phyloP scores from a whole-genome alignment of 2,113 vertebrate species.

The Nycticryphes semicollaris region DNA sequence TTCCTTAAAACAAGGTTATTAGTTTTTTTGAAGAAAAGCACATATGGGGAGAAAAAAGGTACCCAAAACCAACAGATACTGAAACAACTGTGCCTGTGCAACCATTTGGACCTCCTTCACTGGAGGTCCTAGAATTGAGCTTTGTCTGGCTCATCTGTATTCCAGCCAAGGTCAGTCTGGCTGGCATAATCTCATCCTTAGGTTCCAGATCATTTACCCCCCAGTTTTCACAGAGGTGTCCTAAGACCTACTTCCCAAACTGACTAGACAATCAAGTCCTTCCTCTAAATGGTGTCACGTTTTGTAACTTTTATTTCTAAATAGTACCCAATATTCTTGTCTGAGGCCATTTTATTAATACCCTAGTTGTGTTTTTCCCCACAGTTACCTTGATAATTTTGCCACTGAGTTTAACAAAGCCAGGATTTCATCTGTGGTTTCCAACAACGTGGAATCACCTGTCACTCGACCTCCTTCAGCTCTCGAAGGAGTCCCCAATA shows the following conservation, averaged over 20 bases:
- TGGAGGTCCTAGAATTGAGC: neutral
- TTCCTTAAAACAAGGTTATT: neutral
- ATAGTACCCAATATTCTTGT: neutral
- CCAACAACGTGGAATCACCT: neutral
- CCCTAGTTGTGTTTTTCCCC: neutral
- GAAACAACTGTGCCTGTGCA: neutral
- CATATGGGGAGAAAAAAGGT: rapidly evolving
- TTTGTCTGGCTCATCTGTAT: neutral
- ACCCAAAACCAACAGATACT: neutral
- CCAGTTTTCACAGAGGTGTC: neutral
- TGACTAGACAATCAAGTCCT: neutral
- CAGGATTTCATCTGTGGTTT: constrained; percentile 12
- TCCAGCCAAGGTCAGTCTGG: neutral
- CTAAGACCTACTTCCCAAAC: neutral
- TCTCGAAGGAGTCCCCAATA: neutral
- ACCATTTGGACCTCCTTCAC: neutral
- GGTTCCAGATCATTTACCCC: neutral
- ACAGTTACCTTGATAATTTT: neutral
- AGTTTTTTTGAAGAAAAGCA: neutral
- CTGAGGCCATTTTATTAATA: neutral
- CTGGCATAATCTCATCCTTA: neutral
- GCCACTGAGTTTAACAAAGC: neutral
- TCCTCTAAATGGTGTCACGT: neutral
- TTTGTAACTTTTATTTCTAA: neutral
- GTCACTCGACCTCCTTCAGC: neutral